Evolutionary conservation across 2,888 invertebrate species (phyloP).

Genomic region (Cryptocephalus primarius): DNA sequence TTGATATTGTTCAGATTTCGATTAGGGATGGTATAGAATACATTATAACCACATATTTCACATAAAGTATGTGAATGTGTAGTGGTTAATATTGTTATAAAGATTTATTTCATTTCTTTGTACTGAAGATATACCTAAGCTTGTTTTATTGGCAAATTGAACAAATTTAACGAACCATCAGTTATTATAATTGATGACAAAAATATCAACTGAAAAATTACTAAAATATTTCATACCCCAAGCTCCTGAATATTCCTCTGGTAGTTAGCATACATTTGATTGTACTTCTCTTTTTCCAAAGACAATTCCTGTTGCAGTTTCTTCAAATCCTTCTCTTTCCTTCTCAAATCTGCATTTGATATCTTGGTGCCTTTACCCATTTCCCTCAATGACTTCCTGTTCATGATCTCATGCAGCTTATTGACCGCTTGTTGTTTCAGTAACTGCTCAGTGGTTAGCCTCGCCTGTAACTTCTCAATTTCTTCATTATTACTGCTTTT

Average conservation of each 20-base stretch:
- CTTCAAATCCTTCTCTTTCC: conserved; percentile 91
- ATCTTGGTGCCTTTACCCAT: conserved; percentile 57
- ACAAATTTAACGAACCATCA: no score
- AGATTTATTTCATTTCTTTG: neutral
- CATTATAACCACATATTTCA: no score
- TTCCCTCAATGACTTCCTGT: conserved; percentile 72
- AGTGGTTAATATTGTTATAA: no score
- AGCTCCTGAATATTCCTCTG: conserved; percentile 79
- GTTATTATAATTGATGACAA: no score
- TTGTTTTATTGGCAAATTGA: neutral
- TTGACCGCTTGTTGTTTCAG: conserved; percentile 92
- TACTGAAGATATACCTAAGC: neutral
- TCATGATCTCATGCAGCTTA: conserved; percentile 95
- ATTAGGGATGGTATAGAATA: no score
- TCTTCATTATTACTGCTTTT: conserved; percentile 63
- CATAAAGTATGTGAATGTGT: neutral
- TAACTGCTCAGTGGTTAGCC: conserved; percentile 76
- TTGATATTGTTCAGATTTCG: no score
- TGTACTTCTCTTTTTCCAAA: conserved; percentile 89
- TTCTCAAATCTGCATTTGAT: conserved; percentile 65
- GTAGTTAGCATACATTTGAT: conserved; percentile 72
- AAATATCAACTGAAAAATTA: no score
- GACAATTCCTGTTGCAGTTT: conserved; percentile 90
- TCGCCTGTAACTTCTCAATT: conserved; percentile 67
- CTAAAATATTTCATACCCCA: conserved; percentile 27